Base-by-base conservation (phyloP, 1,140 invertebrate genomes). In the Camponotus pennsylvanicus region DNA sequence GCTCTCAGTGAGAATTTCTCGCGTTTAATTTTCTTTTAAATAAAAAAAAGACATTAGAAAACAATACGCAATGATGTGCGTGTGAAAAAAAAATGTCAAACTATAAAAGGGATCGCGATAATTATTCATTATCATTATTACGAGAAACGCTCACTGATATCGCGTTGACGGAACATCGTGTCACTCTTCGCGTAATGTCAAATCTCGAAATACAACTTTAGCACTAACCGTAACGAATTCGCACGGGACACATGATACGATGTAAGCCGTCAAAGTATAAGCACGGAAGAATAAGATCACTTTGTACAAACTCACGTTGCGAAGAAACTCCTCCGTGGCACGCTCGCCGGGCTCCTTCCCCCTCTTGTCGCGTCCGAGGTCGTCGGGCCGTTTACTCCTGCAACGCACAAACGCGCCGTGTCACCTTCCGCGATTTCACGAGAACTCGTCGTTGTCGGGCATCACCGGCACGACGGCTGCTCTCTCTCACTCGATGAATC, bases 401-500 rank as follows among this genome's bases (percentile, higher is more conserved):
- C 73, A 66, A 64, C 73, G 64, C 82, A 77, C 82, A 76, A 78
- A 85, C 73, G 63, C 73, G 82, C 40, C 45, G 75, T 78, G 61
- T 76, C 82, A 85, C 71, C 82, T 76, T 76, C 82, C 70, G 73
- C 82, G 82, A 52, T 78, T 76, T 78, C 73, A 77, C 82, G 73
- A 64, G 82, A 67, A 63, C 45, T 76, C 73, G 40, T 83, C 32
- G 78, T 45, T 49, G 49, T 70, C 55, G 67, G 67, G 67, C 67
- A 82, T 82, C 79, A 61, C 52, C 37, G 69, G 5, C 4, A 49
- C 45, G 45, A 49, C 40, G 45, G 55, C 13, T n/a, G 42, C 37
- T 82, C 79, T 61, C 79, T 83, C 79, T 83, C 69, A 21, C 78
- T 82, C 37, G 32, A 34, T 34, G 69, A n/a, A 52, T 27, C 18